Evolutionary conservation across 2,888 invertebrate genomes (phyloP).

Genomic region (Agriopis leucophaearia): DNA sequence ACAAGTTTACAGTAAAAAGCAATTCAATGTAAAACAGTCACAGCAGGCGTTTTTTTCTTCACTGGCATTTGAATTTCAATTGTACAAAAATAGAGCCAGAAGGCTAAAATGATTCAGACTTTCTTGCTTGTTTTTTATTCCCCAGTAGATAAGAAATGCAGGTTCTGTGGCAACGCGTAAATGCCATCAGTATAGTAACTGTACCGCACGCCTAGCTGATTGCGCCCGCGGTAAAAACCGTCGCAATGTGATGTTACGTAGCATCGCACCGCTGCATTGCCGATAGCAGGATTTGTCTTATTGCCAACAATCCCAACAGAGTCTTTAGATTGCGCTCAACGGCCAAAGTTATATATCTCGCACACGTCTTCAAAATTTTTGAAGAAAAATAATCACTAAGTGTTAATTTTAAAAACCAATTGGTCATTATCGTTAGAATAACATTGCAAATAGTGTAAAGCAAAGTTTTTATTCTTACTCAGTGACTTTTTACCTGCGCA

Average conservation of each 20-base stretch:
- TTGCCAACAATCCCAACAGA: no score
- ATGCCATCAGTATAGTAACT: conserved; percentile 60
- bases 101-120: neutral
- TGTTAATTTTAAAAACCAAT: no score
- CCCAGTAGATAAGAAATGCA: conserved; percentile 14
- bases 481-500: no score
- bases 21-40: neutral
- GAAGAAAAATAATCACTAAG: no score
- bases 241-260: conserved; percentile 49
- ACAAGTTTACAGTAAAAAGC: no score
- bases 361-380: no score
- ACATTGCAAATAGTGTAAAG: no score
- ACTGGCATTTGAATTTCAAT: conserved; percentile 15
- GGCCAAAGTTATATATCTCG: no score
- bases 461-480: no score
- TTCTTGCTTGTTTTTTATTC: conserved; percentile 3
- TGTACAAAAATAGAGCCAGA: conserved; percentile 9
- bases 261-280: conserved; percentile 17
- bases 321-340: no score
- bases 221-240: conserved; percentile 61
- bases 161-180: conserved; percentile 54
- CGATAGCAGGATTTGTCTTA: no score
- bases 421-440: no score
- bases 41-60: conserved; percentile 4
- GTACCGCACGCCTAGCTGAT: conserved; percentile 64